Base-by-base conservation (phyloP, 2,797 vertebrate genomes). In the Paramormyrops hopkinsi region DNA sequence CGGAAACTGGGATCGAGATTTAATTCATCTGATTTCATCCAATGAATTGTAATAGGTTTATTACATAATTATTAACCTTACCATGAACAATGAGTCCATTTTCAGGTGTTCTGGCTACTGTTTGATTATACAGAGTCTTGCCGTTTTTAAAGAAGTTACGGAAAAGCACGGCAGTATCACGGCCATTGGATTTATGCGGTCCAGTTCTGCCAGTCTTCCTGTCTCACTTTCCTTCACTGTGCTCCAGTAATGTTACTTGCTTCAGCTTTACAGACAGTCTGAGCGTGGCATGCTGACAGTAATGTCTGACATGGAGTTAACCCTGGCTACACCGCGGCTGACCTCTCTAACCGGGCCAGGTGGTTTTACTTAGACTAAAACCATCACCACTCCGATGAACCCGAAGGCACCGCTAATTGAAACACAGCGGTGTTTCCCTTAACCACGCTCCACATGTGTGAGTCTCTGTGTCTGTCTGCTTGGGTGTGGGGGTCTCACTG, bases 331-430 rank as follows among this genome's bases (percentile, higher is more conserved):
- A 48, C 53, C 73, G 69, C 53, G 51, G 53, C 84, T 92, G 92
- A 93, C 92, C 90, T 88, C 91, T 88, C 17, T 91, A 79, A 17
- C 22, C 85, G 82, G 91, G 90, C 92, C 86, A 91, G 88, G 90
- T 90, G 92, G 90, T 90, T 93, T 90, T 56, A 91, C 73, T 91
- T 91, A 90, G 22, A 50, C 25, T 62, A 83, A 90, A 90, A 82
- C 53, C 89, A 88, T 90, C 89, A 88, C 51, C 37, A 4, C 86
- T 62, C 22, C 17, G 73, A 54, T 83, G 53, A 88, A 90, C 89
- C 86, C 89, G 8, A 65, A 59, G 65, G 73, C 76, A 46, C 73
- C 17, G 25, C 86, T 90, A 90, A 90, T 88, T 56, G 56, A 76
- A 89, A 87, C 62, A 87, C 65, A 59, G 29, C 33, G 48, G 44